Evolutionary conservation across 2,797 vertebrate genomes (phyloP).

Genomic region (Xyrichtys novacula): DNA sequence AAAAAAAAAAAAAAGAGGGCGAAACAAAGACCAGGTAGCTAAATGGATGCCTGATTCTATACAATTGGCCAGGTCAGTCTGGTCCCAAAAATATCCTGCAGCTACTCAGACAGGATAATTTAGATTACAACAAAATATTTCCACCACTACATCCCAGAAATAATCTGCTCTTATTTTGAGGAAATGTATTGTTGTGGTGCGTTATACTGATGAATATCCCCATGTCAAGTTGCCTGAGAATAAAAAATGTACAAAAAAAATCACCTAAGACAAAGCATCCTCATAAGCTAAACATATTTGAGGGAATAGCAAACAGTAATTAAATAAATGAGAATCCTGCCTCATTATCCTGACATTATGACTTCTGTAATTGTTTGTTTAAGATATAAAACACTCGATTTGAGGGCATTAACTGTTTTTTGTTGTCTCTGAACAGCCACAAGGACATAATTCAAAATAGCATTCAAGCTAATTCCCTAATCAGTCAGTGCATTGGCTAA

Average conservation of each 20-base stretch:
- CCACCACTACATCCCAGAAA: slow-evolving; percentile 38
- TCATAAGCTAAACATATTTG: slow-evolving; percentile 8
- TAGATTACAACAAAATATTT: slow-evolving; percentile 36
- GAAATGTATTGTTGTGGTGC: too few species aligned
- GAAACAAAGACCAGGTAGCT: slow-evolving; percentile 33
- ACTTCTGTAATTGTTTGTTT: background rate
- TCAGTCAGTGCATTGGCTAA: slow-evolving; percentile 67
- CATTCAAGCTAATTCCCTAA: slow-evolving; percentile 65
- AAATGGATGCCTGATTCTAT: slow-evolving; percentile 35
- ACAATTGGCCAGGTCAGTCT: slow-evolving; percentile 32
- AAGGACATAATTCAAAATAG: slow-evolving; percentile 62
- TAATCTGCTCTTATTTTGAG: slow-evolving; percentile 59
- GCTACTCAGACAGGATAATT: slow-evolving; percentile 40
- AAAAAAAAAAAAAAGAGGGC: slow-evolving; percentile 25
- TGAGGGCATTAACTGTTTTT: slow-evolving; percentile 7
- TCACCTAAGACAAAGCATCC: slow-evolving; percentile 40
- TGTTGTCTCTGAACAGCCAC: slow-evolving; percentile 30
- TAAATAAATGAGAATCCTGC: background rate
- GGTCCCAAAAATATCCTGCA: slow-evolving; percentile 48
- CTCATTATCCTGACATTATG: background rate
- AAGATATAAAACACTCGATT: background rate
- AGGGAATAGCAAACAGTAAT: slow-evolving; percentile 7
- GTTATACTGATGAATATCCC: too few species aligned
- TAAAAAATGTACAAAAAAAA: slow-evolving; percentile 19
- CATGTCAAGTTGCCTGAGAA: slow-evolving; percentile 22